A percentile compares a stretch with the other conserved stretches of the same genome.
Evolutionary conservation across 2,113 vertebrate species (phyloP).

Genomic region (Poeciliopsis prolifica): DNA sequence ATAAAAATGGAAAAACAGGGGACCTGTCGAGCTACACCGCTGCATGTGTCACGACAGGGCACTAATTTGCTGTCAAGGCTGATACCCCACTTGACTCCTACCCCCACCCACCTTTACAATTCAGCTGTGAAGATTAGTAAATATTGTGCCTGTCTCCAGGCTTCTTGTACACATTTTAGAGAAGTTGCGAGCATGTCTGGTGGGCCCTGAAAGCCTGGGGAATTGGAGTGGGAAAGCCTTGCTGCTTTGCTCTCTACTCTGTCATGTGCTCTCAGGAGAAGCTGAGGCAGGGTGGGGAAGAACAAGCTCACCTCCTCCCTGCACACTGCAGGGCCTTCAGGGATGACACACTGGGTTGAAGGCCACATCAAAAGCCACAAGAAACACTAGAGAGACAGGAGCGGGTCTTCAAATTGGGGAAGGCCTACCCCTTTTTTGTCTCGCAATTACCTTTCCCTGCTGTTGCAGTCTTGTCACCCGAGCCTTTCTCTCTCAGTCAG

Average conservation of each 20-base stretch:
- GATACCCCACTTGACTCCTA: conserved; percentile 49
- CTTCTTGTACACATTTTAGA: conserved; percentile 69
- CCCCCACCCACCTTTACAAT: conserved; percentile 20
- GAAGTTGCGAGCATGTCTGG: conserved; percentile 30
- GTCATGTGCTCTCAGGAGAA: conserved; percentile 61
- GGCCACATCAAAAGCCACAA: conserved; percentile 40
- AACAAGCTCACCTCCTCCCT: conserved; percentile 28
- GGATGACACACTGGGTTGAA: conserved; percentile 47
- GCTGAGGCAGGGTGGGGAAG: conserved; percentile 17
- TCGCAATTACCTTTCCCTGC: conserved; percentile 11
- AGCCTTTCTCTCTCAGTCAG: background rate
- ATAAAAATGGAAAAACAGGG: conserved; percentile 75
- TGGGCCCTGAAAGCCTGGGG: conserved; percentile 35
- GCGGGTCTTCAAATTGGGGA: conserved; percentile 36
- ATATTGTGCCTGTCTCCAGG: conserved; percentile 72
- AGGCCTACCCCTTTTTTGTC: conserved; percentile 31
- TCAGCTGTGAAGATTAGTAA: conserved; percentile 70
- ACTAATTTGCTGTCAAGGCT: conserved; percentile 82
- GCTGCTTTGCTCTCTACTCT: conserved; percentile 56
- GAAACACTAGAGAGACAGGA: conserved; percentile 30
- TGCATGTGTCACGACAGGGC: conserved; percentile 73
- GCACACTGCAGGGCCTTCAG: conserved; percentile 36
- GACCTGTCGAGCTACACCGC: conserved; percentile 75
- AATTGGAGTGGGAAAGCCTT: conserved; percentile 54
- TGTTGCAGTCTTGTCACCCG: conserved; percentile 30